Evolutionary conservation across 2,113 vertebrate genomes (phyloP), one percentile per base, ranked within the genome.

Genomic region (Parus major): DNA sequence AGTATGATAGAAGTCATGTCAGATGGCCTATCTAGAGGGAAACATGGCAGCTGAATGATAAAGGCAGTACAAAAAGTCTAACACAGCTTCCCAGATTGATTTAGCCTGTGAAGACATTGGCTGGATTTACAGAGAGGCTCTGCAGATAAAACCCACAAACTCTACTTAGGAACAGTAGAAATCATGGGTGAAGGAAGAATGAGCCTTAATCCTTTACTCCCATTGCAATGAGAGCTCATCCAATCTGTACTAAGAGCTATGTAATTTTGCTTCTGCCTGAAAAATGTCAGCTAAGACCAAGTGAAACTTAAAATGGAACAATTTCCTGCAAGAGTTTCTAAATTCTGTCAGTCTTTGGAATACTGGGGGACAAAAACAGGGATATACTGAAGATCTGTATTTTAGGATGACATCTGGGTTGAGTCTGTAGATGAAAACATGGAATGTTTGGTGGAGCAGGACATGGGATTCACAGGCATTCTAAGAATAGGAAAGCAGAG

Each of bases 21-120:
- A 36, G 63, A 36, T 68, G 79, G 70, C 52, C 50, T 91, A 6
- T 88, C 88, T 60, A 94, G 73, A 88, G 86, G 85, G 91, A 92
- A 96, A 90, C 57, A 79, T 90, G 92, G 91, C 95, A 96, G 88
- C 88, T 94, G 95, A 95, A 94, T 94, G 91, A 89, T 84, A 96
- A 95, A 81, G 88, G 92, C 72, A 81, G 63, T 91, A 86, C 35
- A 82, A 64, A 97, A 94, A 83, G 87, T 96, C 85, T 91, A 95
- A 96, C 39, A 65, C 86, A 93, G 75, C 79, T 96, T 97, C 80
- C 82, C 95, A 93, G 65, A 60, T 28, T 90, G 91, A 97, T 72
- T 95, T 83, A 95, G 92, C 56, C 88, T 91, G 13, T 76, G 94
- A 95, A 96, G 90, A 93, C 71, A 63, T 63, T 91, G 91, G 60